Conservation (phyloP, 2,797 vertebrate species). For the Rhinogobio ventralis region DNA sequence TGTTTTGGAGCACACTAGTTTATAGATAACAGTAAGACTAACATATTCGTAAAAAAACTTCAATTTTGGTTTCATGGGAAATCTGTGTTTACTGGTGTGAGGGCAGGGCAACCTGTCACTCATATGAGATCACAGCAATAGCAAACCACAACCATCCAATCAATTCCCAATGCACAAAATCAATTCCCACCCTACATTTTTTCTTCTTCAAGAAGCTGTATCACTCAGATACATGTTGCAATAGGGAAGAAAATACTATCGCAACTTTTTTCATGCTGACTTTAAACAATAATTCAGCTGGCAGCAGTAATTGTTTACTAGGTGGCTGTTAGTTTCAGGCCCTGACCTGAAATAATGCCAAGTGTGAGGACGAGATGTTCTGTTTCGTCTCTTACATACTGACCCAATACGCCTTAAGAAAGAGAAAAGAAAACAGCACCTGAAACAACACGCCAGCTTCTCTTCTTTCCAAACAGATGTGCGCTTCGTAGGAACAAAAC, state of each 20-base stretch:
- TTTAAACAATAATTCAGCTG: neutral
- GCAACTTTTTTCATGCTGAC: neutral
- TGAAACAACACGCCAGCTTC: slow-evolving; percentile 52
- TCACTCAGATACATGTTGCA: neutral
- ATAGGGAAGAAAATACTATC: neutral
- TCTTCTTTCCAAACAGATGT: slow-evolving; percentile 51
- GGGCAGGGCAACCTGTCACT: neutral
- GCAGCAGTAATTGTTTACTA: slow-evolving; percentile 20
- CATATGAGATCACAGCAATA: neutral
- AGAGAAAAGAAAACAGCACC: slow-evolving; percentile 46
- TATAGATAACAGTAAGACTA: too few species aligned
- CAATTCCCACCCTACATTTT: neutral
- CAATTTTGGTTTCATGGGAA: too few species aligned
- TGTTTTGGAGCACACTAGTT: too few species aligned
- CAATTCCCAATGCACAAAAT: neutral
- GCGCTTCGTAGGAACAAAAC: slow-evolving; percentile 19
- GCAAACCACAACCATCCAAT: neutral
- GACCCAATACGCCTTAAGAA: slow-evolving; percentile 40
- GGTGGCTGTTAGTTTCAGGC: slow-evolving; percentile 26
- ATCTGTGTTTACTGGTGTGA: neutral
- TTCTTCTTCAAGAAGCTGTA: neutral
- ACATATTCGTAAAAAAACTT: too few species aligned
- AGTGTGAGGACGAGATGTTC: slow-evolving; percentile 69
- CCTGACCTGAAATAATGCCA: slow-evolving; percentile 63
- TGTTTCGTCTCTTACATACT: slow-evolving; percentile 60